A percentile compares a stretch with the other conserved stretches of the same genome.
phyloP scores from a whole-genome alignment of 2,113 vertebrate species.

The Macroglossus sobrinus region DNA sequence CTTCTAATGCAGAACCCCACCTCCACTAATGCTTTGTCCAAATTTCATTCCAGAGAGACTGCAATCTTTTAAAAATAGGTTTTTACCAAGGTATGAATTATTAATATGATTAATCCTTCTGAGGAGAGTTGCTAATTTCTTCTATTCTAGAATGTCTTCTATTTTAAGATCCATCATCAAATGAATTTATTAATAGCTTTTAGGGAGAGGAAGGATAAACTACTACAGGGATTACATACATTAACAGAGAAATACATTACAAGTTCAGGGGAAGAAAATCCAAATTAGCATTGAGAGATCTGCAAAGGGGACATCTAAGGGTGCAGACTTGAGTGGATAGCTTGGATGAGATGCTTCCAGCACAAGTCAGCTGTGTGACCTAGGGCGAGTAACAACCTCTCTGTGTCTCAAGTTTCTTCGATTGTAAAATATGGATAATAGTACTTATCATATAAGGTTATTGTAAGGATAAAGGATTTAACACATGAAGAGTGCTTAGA shows the following conservation, averaged over 20 bases:
- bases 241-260: not conserved
- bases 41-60: not conserved
- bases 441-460: not conserved
- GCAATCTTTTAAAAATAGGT: not conserved
- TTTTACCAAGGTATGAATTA: not conserved
- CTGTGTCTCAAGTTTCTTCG: not conserved
- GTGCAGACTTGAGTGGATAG: not conserved
- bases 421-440: not conserved
- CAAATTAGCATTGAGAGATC: not conserved
- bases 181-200: not conserved
- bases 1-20: not conserved
- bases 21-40: not conserved
- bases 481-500: not conserved
- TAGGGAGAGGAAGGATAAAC: not conserved
- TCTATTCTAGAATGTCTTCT: not conserved
- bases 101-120: not conserved
- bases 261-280: not conserved
- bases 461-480: not conserved
- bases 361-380: not conserved
- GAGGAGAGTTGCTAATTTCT: not conserved
- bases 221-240: not conserved
- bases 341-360: not conserved
- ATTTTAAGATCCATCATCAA: not conserved
- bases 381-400: not conserved
- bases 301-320: not conserved